Conservation (phyloP, 2,113 vertebrate species). For the Psettodes erumei region DNA sequence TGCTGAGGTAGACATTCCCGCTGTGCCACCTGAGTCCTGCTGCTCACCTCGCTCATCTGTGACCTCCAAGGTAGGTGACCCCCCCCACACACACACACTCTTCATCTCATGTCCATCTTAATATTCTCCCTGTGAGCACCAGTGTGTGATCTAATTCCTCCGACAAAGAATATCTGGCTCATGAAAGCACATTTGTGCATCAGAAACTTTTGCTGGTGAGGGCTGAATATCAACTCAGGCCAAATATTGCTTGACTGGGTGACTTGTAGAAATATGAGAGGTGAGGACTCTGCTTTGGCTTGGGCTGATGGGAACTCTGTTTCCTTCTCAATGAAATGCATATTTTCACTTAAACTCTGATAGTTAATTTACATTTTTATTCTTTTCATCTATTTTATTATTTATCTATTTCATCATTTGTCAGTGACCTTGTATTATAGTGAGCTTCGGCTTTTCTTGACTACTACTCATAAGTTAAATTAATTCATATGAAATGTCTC, state of each 20-base stretch:
- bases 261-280: slow-evolving; percentile 8
- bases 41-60: slow-evolving; percentile 3
- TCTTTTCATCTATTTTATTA: background rate
- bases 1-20: slow-evolving; percentile 14
- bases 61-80: slow-evolving; percentile 64
- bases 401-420: background rate
- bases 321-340: background rate
- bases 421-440: no score
- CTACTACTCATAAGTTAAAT: background rate
- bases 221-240: background rate
- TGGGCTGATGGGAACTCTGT: background rate
- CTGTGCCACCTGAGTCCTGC: background rate
- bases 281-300: slow-evolving; percentile 7
- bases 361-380: background rate
- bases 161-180: background rate
- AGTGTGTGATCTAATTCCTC: background rate
- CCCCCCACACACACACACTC: background rate
- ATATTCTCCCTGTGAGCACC: background rate
- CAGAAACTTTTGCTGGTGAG: background rate
- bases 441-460: background rate
- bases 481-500: background rate
- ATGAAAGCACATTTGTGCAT: background rate
- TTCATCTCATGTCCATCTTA: slow-evolving; percentile 4
- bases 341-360: background rate
- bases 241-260: slow-evolving; percentile 1